Evolutionary conservation across 2,113 vertebrate species (phyloP).

Genomic region (Spheniscus mendiculus): DNA sequence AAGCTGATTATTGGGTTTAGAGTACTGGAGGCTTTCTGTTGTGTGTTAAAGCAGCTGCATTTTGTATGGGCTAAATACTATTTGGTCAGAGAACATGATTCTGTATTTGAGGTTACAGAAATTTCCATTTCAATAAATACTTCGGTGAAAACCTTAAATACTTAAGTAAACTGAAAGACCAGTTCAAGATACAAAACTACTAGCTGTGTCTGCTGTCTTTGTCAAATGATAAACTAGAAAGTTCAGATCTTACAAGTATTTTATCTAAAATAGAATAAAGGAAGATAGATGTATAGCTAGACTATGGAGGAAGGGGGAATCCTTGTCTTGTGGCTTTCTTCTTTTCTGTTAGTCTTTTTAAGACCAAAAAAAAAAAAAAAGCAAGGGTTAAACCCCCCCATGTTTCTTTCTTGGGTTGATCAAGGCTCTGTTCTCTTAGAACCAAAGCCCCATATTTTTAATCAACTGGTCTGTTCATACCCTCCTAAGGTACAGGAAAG

Average conservation of each 20-base stretch:
- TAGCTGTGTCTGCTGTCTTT: not conserved
- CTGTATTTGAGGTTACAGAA: not conserved
- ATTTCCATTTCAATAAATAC: not conserved
- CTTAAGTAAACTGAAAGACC: not conserved
- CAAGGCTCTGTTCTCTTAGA: not conserved
- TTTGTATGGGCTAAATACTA: not conserved
- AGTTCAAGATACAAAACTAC: not conserved
- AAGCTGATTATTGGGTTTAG: not conserved
- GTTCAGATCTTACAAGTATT: not conserved
- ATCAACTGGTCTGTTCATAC: not conserved
- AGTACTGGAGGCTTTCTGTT: not conserved
- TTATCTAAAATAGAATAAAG: not conserved
- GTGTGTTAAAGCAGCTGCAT: not conserved
- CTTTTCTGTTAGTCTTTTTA: not conserved
- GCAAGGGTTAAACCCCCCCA: not conserved
- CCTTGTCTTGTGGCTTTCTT: not conserved
- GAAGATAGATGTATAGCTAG: not conserved
- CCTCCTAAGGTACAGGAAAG: not conserved
- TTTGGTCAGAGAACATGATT: not conserved
- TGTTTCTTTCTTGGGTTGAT: not conserved
- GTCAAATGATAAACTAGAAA: not conserved
- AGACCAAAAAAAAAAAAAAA: not conserved
- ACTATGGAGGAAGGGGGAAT: not conserved
- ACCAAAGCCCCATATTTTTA: not conserved
- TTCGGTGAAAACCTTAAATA: not conserved